These are phyloP conservation scores for Chironomus tentans DNA, from an alignment of 2,888 invertebrate species.

Conservation along the genomic window DNA sequence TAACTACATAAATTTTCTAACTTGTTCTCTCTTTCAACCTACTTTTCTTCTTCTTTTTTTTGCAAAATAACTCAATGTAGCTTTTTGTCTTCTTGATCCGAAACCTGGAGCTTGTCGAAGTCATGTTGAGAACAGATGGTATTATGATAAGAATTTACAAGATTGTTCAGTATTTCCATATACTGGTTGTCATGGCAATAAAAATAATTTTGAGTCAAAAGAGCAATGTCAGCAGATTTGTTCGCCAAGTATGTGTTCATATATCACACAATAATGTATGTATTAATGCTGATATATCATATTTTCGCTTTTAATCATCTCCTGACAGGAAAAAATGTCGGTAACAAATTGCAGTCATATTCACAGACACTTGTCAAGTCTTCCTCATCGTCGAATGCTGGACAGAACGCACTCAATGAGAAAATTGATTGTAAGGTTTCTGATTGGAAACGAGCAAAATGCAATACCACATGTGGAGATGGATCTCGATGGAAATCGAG, in stretches of 20 bases:
- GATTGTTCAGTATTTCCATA: constrained; percentile 77
- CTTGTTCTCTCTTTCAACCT: neutral
- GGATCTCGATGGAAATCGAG: constrained; percentile 45
- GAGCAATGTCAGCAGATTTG: constrained; percentile 62
- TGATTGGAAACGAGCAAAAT: constrained; percentile 44
- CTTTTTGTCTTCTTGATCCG: constrained; percentile 36
- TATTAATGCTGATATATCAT: neutral
- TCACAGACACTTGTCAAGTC: constrained; percentile 19
- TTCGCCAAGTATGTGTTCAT: constrained; percentile 30
- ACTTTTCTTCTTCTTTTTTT: constrained; percentile 30
- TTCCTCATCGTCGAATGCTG: neutral
- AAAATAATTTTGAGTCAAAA: constrained; percentile 72
- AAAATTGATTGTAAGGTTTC: constrained; percentile 45
- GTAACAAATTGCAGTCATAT: neutral
- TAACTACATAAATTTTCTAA: neutral
- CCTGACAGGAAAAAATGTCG: neutral
- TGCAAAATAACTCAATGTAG: constrained; percentile 25
- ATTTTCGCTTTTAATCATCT: neutral
- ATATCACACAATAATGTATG: neutral
- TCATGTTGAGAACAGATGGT: constrained; percentile 70
- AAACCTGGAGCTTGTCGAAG: constrained; percentile 69
- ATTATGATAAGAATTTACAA: constrained; percentile 61
- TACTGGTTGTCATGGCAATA: constrained; percentile 82
- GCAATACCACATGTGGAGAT: constrained; percentile 45
- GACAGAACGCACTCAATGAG: constrained; percentile 29